Evolutionary conservation across 1,140 invertebrate species (phyloP), one percentile per base, ranked within the genome.

Genomic region (Anagrus nilaparvatae): DNA sequence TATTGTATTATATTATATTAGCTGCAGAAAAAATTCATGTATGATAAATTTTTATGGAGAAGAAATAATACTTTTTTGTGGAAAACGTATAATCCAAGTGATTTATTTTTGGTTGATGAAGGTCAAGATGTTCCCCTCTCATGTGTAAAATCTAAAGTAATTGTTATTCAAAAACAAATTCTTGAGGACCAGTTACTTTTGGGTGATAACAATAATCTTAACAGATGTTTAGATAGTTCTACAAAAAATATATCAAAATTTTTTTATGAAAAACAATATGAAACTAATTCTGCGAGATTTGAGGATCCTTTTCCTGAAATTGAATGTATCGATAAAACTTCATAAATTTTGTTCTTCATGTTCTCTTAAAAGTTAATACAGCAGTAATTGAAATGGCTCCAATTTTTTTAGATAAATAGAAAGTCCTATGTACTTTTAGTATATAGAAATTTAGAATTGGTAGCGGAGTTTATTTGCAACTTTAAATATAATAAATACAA

Each of bases 61-160:
- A 79, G 82, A 3, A 73, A 65, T 37, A 83, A 90, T 47, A 88
- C 86, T 0, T 74, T 90, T 45, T 64, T 92, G 14, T 85, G 84
- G 3, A 84, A 89, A 65, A 81, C 82, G 1, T 74, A 81, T n/a
- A 79, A 88, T 65, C 76, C 81, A 1, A 63, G 75, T 41, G 87
- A 92, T 70, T 58, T 92, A 20, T 90, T 87, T 67, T 54, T 80
- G 18, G 70, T 76, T 2, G 77, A 88, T 54, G 74, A 81, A 40
- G 90, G 87, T 62, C 77, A 81, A 46, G 76, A 84, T 47, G 72
- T 75, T 28, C 74, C 75, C 2, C 56, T 85, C 2, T 74, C 68
- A 33, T 74, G 73, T 8, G 69, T 83, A 29, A 58, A 64, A 17
- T 58, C 53, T 14, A 75, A 73, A 59, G 72, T 70, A 23, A 61